Conservation (phyloP, 23 tunicate species). For the Diplosoma virens region DNA sequence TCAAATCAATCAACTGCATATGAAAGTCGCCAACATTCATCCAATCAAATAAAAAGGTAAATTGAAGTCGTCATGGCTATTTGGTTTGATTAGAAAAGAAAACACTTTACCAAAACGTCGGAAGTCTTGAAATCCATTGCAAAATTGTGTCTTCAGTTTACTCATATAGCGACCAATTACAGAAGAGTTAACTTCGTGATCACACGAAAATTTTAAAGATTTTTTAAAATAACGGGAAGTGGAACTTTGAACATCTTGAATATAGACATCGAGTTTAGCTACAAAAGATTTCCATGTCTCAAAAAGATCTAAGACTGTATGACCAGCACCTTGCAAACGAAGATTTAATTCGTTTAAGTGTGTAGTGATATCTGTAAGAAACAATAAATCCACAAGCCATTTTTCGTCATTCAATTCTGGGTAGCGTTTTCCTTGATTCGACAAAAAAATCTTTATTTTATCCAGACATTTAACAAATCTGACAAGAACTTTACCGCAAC, state of each 20-base stretch:
- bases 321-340: slow-evolving; percentile 36
- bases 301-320: slow-evolving; percentile 37
- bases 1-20: no score
- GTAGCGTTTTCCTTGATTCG: slow-evolving; percentile 20
- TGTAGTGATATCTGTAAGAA: slow-evolving; percentile 32
- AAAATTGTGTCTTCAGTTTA: slow-evolving; percentile 39
- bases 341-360: slow-evolving; percentile 42
- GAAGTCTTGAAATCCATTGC: slow-evolving; percentile 45
- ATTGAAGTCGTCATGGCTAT: no score
- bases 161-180: no score
- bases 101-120: slow-evolving; percentile 40
- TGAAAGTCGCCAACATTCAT: no score
- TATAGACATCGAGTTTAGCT: slow-evolving; percentile 37
- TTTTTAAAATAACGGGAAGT: slow-evolving; percentile 43
- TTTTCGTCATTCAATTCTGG: slow-evolving; percentile 39
- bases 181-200: slow-evolving; percentile 40
- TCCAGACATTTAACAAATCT: slow-evolving; percentile 35
- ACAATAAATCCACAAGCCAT: slow-evolving; percentile 37
- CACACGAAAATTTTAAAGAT: slow-evolving; percentile 23
- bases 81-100: no score
- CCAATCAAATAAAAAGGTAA: no score
- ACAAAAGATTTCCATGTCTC: no score
- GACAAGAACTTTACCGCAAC: slow-evolving; percentile 34
- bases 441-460: slow-evolving; percentile 30
- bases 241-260: slow-evolving; percentile 37